These are phyloP conservation scores for Marcusenius ussheri DNA, from an alignment of 2,113 vertebrate species.

Conservation along the genomic window DNA sequence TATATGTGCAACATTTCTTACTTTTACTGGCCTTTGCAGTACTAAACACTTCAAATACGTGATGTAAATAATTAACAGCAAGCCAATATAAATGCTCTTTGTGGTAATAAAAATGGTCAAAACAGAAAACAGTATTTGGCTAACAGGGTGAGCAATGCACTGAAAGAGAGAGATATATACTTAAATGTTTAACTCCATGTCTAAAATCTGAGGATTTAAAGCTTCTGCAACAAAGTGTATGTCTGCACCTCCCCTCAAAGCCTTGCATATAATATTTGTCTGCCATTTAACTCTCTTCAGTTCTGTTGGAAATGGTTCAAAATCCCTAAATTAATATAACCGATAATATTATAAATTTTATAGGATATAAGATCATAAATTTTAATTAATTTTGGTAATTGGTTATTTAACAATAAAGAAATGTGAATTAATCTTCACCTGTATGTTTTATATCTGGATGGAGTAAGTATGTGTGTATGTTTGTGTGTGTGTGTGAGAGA, in stretches of 20 bases:
- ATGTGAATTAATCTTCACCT: background rate
- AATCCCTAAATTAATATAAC: background rate
- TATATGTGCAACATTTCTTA: background rate
- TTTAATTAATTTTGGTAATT: background rate
- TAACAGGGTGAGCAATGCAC: background rate
- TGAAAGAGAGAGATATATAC: slow-evolving; percentile 6
- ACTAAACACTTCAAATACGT: background rate
- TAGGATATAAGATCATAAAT: background rate
- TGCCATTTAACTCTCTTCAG: background rate
- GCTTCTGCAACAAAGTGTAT: background rate
- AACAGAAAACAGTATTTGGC: background rate
- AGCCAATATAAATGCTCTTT: background rate
- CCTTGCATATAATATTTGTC: background rate
- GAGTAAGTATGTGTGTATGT: background rate
- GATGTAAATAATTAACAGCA: background rate
- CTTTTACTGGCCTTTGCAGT: background rate
- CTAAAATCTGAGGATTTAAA: slow-evolving; percentile 47
- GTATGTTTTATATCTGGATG: background rate
- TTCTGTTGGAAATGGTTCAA: background rate
- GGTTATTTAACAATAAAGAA: background rate
- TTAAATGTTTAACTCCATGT: slow-evolving; percentile 24
- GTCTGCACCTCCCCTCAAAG: background rate
- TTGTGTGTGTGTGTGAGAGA: too few relatives aligned
- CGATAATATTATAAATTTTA: background rate
- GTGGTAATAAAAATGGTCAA: background rate